phyloP scores from a whole-genome alignment of 2,888 invertebrate species.

The Baronia brevicornis region DNA sequence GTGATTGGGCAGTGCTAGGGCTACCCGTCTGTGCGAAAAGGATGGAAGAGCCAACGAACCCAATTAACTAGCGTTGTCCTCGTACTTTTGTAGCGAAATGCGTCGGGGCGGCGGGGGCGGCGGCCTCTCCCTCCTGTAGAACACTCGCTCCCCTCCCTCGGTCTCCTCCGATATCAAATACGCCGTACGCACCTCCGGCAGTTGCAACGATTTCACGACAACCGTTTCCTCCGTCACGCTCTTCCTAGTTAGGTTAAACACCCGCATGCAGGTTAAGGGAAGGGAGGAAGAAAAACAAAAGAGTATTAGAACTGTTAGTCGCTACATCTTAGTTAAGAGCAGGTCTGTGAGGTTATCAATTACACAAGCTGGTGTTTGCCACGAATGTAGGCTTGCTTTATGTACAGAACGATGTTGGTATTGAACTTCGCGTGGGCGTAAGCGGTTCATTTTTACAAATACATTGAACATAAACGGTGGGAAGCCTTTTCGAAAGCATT shows the following conservation, averaged over 20 bases:
- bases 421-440: slow-evolving; percentile 24
- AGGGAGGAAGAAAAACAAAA: slow-evolving; percentile 21
- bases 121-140: slow-evolving; percentile 38
- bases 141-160: slow-evolving; percentile 22
- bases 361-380: slow-evolving; percentile 9
- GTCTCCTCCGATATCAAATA: slow-evolving; percentile 35
- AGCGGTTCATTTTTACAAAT: slow-evolving; percentile 24
- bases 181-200: slow-evolving; percentile 56
- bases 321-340: slow-evolving; percentile 11
- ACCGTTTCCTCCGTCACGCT: slow-evolving; percentile 53
- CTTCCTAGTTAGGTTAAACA: slow-evolving; percentile 38
- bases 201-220: slow-evolving; percentile 48
- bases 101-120: slow-evolving; percentile 61
- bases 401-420: slow-evolving; percentile 41
- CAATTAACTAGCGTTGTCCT: slow-evolving; percentile 36
- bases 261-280: slow-evolving; percentile 54
- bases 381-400: slow-evolving; percentile 17
- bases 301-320: slow-evolving; percentile 22
- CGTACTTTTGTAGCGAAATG: slow-evolving; percentile 52
- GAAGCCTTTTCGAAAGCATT: slow-evolving; percentile 16
- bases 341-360: no score
- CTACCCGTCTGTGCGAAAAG: slow-evolving; percentile 27
- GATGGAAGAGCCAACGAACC: slow-evolving; percentile 41
- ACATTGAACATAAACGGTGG: slow-evolving; percentile 7
- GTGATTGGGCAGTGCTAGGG: slow-evolving; percentile 17